Evolutionary conservation across 1,140 invertebrate genomes (phyloP), one percentile per base, ranked within the genome.

Genomic region (Lasioglossum albipes): DNA sequence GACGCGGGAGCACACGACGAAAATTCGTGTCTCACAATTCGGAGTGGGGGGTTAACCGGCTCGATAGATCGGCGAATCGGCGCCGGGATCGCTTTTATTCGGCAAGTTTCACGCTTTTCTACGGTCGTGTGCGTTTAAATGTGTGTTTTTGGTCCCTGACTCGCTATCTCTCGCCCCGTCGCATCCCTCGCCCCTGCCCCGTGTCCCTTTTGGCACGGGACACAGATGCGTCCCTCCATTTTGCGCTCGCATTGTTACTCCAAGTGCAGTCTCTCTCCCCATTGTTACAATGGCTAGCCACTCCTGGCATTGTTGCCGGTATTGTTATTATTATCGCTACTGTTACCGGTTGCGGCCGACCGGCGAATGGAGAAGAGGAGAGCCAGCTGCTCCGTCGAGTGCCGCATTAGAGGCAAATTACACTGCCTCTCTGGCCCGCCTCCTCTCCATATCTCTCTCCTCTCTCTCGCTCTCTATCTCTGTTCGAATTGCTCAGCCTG

Each of bases 261-360:
- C 90, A 92, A 93, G 91, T 92, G 90, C 81, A 79, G 57, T 45
- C 89, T 45, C 89, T 86, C 89, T 86, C 89, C 81, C 70, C 12
- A 73, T 83, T 84, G 81, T 83, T 87, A 87, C 85, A 86, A 87
- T 86, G 85, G 84, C 81, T 75, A 81, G 85, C 85, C 85, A 87
- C 85, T 87, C 85, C 85, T 87, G 81, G 85, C 71, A 87, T 87
- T 87, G 85, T 87, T 87, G 85, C 79, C 87, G 75, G 85, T 86
- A 90, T 91, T 93, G 91, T 93, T 93, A 91, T 92, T 93, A 91
- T 92, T 92, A 91, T 93, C 89, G 91, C 86, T 93, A 92, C 90
- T 91, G 90, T 92, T 84, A 80, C 84, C 84, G 84, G 82, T 85
- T 85, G 84, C 67, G 85, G 84, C 76, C 84, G 85, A 87, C 81